Base-by-base conservation (phyloP, 2,888 invertebrate species). In the Anarsia innoxiella region DNA sequence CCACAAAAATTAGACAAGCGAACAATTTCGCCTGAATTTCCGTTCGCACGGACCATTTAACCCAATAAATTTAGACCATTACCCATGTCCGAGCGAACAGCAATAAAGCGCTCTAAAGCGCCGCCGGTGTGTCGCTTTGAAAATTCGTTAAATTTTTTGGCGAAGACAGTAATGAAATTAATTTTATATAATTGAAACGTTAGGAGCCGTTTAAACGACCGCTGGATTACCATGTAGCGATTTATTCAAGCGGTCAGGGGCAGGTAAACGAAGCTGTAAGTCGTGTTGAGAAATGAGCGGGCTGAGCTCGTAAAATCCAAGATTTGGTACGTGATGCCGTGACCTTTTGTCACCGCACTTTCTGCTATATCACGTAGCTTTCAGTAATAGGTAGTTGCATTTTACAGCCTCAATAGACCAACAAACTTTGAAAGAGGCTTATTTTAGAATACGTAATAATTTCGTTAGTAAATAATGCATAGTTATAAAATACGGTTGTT, bases 61-160 rank as follows among this genome's bases (percentile, higher is more conserved):
- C 72, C 69, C 77, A 78, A 82, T 82, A 80, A 80, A 80, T 82
- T 82, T 74, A 64, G 67, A 72, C 75, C 71, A 77, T 82, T 80
- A 78, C 70, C 72, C 75, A 60, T 76, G 77, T 77, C 73, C 76
- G 65, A 71, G 61, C 65, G 66, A 46, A 49, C 65, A 48, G 66
- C 69, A 66, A 71, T 76, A 75, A 74, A 76, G 55, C 69, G 68
- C 61, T 74, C 71, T 66, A 66, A 64, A 65, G 62, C 62, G 63
- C 50, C 62, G 56, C 19, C 3, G 3, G 19, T 19, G 63, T 66
- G 68, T 64, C 73, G 68, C 63, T 76, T 74, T 66, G 61, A 57
- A 72, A 73, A 69, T 67, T 69, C 70, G 67, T 75, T 66, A 72
- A 57, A 60, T 53, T 71, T 72, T 71, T 75, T 67, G 65, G 59